phyloP scores from a whole-genome alignment of 2,113 vertebrate genomes.

The Clinocottus analis region DNA sequence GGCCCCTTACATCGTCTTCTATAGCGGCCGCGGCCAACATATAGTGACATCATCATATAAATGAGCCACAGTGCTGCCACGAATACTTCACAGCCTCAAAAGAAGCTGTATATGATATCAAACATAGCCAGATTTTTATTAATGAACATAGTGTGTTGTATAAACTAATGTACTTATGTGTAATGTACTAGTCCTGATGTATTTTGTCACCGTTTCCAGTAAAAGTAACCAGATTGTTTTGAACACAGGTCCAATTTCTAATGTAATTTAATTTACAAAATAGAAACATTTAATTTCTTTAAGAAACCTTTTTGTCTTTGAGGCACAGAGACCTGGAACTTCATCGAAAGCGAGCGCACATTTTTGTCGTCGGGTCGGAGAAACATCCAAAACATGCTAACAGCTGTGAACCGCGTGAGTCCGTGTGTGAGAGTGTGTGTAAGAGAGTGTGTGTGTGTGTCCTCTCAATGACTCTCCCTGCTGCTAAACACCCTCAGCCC shows the following conservation, averaged over 20 bases:
- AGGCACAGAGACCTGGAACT: not conserved
- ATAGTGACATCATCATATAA: slow-evolving; percentile 3
- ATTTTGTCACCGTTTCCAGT: not conserved
- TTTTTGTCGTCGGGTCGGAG: not conserved
- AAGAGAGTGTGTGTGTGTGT: slow-evolving; percentile 21
- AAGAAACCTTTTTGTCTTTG: not conserved
- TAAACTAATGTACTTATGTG: not conserved
- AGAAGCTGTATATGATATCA: not conserved
- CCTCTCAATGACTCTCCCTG: slow-evolving; percentile 66
- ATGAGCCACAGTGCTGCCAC: not conserved
- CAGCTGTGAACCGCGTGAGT: slow-evolving; percentile 12
- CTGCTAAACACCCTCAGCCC: slow-evolving; percentile 63
- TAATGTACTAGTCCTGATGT: not conserved
- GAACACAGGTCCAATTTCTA: not conserved
- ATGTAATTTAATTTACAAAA: not conserved
- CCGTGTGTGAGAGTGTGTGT: slow-evolving; percentile 20
- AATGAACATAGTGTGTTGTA: not conserved
- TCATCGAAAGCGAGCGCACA: not conserved
- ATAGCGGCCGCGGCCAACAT: not conserved
- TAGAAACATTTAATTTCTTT: not conserved
- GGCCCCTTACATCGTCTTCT: not conserved
- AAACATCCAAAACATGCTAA: slow-evolving; percentile 6
- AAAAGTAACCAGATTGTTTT: not conserved
- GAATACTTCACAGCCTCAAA: not conserved
- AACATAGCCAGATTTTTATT: not conserved